A percentile compares a stretch with the other conserved stretches of the same genome.
Conservation (phyloP, 1,140 invertebrate genomes). For the Harpegnathos saltator region DNA sequence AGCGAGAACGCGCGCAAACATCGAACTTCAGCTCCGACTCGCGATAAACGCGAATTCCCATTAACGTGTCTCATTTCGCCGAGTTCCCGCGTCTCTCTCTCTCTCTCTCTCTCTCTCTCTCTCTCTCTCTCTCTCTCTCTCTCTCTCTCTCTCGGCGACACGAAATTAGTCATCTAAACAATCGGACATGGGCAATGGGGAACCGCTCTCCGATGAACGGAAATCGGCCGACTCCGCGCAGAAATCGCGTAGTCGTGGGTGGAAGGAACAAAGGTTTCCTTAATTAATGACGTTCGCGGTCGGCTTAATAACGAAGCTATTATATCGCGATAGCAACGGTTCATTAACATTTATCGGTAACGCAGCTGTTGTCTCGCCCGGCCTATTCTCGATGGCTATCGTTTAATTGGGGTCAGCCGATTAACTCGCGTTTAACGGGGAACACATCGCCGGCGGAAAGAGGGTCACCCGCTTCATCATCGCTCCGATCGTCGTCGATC, state of each 20-base stretch:
- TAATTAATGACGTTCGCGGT: conserved; percentile 58
- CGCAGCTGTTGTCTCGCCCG: conserved; percentile 67
- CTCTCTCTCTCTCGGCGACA: too few relatives aligned
- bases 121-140: too few relatives aligned
- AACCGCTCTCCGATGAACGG: conserved; percentile 34
- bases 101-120: too few relatives aligned
- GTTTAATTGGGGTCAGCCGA: conserved; percentile 73
- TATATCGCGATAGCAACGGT: conserved; percentile 66
- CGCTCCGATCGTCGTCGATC: conserved; percentile 58
- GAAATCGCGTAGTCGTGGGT: conserved; percentile 65
- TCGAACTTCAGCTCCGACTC: too few relatives aligned
- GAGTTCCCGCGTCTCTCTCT: background rate
- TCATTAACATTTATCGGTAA: conserved; percentile 74
- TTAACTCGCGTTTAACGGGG: conserved; percentile 61
- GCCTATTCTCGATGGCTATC: conserved; percentile 66
- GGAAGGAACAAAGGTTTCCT: conserved; percentile 69
- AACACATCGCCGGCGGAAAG: conserved; percentile 52
- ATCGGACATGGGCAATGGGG: conserved; percentile 46
- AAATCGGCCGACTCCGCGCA: conserved; percentile 45
- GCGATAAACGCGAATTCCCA: background rate
- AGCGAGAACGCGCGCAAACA: too few relatives aligned
- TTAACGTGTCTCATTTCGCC: conserved; percentile 15
- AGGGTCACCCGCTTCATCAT: conserved; percentile 61
- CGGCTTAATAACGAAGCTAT: conserved; percentile 64
- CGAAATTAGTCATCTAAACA: conserved; percentile 39